Conservation (phyloP, 2,113 vertebrate species). For the Cranoglanis bouderius region DNA sequence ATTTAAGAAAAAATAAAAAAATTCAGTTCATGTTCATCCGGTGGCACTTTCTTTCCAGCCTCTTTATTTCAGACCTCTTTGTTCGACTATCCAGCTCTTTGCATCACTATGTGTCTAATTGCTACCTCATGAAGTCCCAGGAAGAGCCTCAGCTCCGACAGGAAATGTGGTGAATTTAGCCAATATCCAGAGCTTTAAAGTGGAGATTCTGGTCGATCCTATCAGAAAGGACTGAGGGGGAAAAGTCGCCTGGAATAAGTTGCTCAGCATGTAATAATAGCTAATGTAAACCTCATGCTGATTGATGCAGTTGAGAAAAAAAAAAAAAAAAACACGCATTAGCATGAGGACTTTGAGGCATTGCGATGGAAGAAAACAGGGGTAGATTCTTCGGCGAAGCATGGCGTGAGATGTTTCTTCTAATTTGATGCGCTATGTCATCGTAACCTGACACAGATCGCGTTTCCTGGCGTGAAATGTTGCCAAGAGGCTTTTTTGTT, state of each 20-base stretch:
- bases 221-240: slow-evolving; percentile 58
- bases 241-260: slow-evolving; percentile 54
- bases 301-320: slow-evolving; percentile 55
- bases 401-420: slow-evolving; percentile 3
- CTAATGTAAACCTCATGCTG: slow-evolving; percentile 58
- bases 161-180: slow-evolving; percentile 51
- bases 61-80: slow-evolving; percentile 16
- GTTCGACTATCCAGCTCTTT: slow-evolving; percentile 49
- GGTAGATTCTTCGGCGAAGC: slow-evolving; percentile 38
- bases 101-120: slow-evolving; percentile 59
- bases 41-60: slow-evolving; percentile 31
- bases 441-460: background rate
- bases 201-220: slow-evolving; percentile 55
- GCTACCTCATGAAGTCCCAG: slow-evolving; percentile 52
- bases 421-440: slow-evolving; percentile 9
- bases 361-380: background rate
- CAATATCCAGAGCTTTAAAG: slow-evolving; percentile 59
- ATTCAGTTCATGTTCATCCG: background rate
- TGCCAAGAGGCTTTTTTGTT: background rate
- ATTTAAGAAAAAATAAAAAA: no score
- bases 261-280: slow-evolving; percentile 55
- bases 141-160: slow-evolving; percentile 57
- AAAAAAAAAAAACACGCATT: no score
- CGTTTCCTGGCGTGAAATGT: background rate
- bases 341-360: slow-evolving; percentile 27